Conservation (phyloP, 1,140 invertebrate species). For the Zaprionus africanus region DNA sequence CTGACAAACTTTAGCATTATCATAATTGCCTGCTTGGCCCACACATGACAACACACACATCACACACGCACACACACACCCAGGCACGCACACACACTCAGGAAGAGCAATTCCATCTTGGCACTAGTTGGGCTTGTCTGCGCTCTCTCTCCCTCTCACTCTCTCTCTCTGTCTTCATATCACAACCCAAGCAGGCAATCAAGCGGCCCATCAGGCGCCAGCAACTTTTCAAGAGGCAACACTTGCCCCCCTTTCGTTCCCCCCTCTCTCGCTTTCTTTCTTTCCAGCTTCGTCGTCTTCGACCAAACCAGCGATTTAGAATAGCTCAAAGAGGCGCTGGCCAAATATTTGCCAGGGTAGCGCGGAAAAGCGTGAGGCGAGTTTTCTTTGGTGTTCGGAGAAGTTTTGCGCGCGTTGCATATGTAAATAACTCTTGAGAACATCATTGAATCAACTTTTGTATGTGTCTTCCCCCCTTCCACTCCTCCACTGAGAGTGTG, state of each 20-base stretch:
- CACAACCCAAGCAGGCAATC: constrained; percentile 45
- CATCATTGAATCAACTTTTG: constrained; percentile 69
- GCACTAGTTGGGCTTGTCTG: constrained; percentile 40
- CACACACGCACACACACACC: constrained; percentile 13
- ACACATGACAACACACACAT: neutral
- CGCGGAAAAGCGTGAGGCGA: constrained; percentile 12
- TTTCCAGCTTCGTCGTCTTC: neutral
- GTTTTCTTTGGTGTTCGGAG: constrained; percentile 47
- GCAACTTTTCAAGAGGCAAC: constrained; percentile 44
- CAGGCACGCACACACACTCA: constrained; percentile 12
- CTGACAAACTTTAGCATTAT: constrained; percentile 47
- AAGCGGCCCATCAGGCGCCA: constrained; percentile 48
- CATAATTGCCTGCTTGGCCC: constrained; percentile 49
- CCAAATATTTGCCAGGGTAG: constrained; percentile 46
- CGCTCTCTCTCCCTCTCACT: neutral
- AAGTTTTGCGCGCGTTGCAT: constrained; percentile 69
- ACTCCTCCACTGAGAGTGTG: neutral
- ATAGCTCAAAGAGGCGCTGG: constrained; percentile 48
- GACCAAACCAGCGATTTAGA: constrained; percentile 39
- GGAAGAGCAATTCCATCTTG: constrained; percentile 24
- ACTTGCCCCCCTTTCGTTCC: neutral
- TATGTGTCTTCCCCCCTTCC: constrained; percentile 17
- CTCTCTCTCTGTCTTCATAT: constrained; percentile 2
- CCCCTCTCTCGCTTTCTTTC: no score
- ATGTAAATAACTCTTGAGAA: constrained; percentile 75